phyloP scores from a whole-genome alignment of 1,140 invertebrate genomes.

The Anoplophora glabripennis region DNA sequence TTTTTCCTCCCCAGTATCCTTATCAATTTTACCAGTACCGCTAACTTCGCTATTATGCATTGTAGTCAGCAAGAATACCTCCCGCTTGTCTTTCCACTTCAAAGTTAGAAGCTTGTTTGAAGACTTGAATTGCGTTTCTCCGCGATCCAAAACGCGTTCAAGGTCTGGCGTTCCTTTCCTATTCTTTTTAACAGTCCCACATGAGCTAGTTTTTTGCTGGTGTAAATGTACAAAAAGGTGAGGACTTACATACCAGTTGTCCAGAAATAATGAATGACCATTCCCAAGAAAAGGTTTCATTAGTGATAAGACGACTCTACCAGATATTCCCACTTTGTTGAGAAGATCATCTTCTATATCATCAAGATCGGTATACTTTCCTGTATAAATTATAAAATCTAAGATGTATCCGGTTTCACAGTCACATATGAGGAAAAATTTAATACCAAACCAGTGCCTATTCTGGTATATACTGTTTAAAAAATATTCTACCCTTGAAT shows the following conservation, averaged over 20 bases:
- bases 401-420: constrained; percentile 11
- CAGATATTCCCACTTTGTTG: constrained; percentile 25
- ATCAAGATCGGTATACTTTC: constrained; percentile 1
- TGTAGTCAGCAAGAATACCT: constrained; percentile 37
- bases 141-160: constrained; percentile 22
- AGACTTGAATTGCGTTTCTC: constrained; percentile 25
- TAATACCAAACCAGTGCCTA: constrained; percentile 24
- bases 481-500: constrained; percentile 43
- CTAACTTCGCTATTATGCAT: constrained; percentile 20
- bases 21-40: constrained; percentile 17
- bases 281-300: constrained; percentile 37
- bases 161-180: constrained; percentile 38
- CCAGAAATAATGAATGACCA: constrained; percentile 44
- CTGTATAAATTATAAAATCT: constrained; percentile 19
- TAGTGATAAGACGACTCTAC: constrained; percentile 41
- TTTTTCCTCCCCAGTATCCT: constrained; percentile 1
- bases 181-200: constrained; percentile 40
- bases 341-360: background rate
- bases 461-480: constrained; percentile 47
- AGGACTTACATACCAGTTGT: constrained; percentile 47
- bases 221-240: constrained; percentile 1
- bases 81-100: constrained; percentile 38
- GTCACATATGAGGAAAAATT: constrained; percentile 15
- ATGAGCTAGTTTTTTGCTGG: constrained; percentile 30
- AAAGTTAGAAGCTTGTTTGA: constrained; percentile 34